Conservation (phyloP, 1,140 invertebrate genomes). For the Lucilia cuprina region DNA sequence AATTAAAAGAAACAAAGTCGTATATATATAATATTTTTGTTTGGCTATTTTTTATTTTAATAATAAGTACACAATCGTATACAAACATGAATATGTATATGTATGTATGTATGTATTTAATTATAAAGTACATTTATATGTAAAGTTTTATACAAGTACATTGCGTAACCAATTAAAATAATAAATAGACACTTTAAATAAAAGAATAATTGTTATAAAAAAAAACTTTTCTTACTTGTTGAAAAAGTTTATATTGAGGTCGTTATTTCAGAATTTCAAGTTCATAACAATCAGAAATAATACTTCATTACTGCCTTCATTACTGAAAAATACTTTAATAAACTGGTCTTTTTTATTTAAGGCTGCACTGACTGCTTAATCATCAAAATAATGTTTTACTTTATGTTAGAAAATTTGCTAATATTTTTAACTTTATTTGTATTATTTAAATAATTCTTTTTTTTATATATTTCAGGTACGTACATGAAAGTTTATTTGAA, state of each 20-base stretch:
- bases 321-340: not conserved
- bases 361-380: not conserved
- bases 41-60: not conserved
- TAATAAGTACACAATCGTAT: too few species aligned
- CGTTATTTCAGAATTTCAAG: slow-evolving; percentile 2
- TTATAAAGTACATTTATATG: too few species aligned
- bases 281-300: not conserved
- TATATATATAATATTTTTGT: not conserved
- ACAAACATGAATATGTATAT: too few species aligned
- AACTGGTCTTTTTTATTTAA: slow-evolving; percentile 20
- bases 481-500: too few species aligned
- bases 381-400: too few species aligned
- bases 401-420: too few species aligned
- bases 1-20: not conserved
- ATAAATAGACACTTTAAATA: not conserved
- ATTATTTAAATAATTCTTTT: too few species aligned
- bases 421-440: too few species aligned
- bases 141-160: not conserved
- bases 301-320: not conserved
- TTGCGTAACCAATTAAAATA: slow-evolving; percentile 29
- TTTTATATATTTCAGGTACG: too few species aligned
- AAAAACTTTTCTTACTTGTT: not conserved
- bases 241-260: not conserved
- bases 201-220: not conserved
- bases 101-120: too few species aligned